Evolutionary conservation across 2,888 invertebrate genomes (phyloP).

Genomic region (Platycnemis pennipes): DNA sequence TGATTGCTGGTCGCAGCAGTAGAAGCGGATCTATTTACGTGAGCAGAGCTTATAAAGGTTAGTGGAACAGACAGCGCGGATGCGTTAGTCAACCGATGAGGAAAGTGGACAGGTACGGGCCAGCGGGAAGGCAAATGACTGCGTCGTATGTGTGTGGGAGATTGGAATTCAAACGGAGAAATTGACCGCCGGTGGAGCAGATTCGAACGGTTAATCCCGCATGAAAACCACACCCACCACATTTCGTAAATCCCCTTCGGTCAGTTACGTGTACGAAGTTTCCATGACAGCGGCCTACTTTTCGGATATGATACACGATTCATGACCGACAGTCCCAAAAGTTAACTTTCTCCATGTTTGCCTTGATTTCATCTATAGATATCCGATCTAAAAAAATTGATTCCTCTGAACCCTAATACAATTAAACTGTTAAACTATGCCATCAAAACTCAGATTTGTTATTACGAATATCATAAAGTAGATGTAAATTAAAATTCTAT

Average conservation of each 20-base stretch:
- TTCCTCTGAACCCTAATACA: too few species aligned
- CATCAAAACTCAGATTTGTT: too few species aligned
- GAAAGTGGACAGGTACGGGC: background rate
- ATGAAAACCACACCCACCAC: background rate
- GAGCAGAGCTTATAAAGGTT: background rate
- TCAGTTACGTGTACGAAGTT: background rate
- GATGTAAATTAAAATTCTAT: too few species aligned
- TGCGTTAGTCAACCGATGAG: background rate
- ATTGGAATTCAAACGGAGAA: background rate
- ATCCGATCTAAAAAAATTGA: too few species aligned
- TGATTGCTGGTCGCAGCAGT: background rate
- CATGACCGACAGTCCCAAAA: background rate
- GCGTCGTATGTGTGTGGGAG: background rate
- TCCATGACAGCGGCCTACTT: background rate
- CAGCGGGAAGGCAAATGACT: background rate
- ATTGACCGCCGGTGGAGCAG: background rate
- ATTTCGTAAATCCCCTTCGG: background rate
- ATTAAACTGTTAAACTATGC: too few species aligned
- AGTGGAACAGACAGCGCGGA: background rate
- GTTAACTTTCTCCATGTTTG: background rate
- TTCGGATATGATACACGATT: background rate
- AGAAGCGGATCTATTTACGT: background rate
- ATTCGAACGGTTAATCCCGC: background rate
- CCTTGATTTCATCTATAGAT: background rate
- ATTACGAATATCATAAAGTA: too few species aligned